Evolutionary conservation across 2,113 vertebrate species (phyloP), one percentile per base, ranked within the genome.

Genomic region (Rhinopomastus cyanomelas): DNA sequence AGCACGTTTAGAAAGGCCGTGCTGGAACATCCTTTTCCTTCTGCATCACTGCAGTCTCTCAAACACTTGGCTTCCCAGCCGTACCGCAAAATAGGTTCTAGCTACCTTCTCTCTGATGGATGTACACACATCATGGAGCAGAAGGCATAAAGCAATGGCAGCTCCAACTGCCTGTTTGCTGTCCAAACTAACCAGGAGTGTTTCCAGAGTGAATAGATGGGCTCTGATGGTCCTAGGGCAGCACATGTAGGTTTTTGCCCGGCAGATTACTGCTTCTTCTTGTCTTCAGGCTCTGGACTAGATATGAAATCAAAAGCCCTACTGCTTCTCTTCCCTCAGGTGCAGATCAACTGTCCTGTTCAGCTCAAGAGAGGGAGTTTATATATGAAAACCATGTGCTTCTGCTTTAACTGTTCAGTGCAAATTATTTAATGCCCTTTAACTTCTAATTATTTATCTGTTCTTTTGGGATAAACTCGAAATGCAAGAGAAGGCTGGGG

Each of bases 361-460:
- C 61, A 76, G 53, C 59, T 16, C 46, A 44, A 39, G 18, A 37
- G 19, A 39, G 42, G 37, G 64, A 64, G 17, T 76, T 87, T 57
- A 42, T 57, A 19, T 34, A 29, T 55, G 59, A 81, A 89, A 93
- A 18, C 30, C 49, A n/a, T 1, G 1, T 37, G 37, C 52, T 88
- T 60, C 49, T 84, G 64, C 81, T 61, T 79, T 89, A 77, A 86
- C 62, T 85, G 49, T 56, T 76, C 74, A 51, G n/a, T 46, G 17
- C 27, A 81, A 87, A 75, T 83, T 93, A 72, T 79, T 93, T 90
- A 91, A 88, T 44, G 53, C 39, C 52, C 81, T 90, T 86, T 92
- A 67, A 91, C 88, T 94, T 89, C 92, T 95, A 89, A 96, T 97
- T 91, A 90, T 88, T 94, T 92, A 69, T 92, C 88, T 88, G 30